Evolutionary conservation across 2,113 vertebrate species (phyloP).

Genomic region (Cyanistes caeruleus): DNA sequence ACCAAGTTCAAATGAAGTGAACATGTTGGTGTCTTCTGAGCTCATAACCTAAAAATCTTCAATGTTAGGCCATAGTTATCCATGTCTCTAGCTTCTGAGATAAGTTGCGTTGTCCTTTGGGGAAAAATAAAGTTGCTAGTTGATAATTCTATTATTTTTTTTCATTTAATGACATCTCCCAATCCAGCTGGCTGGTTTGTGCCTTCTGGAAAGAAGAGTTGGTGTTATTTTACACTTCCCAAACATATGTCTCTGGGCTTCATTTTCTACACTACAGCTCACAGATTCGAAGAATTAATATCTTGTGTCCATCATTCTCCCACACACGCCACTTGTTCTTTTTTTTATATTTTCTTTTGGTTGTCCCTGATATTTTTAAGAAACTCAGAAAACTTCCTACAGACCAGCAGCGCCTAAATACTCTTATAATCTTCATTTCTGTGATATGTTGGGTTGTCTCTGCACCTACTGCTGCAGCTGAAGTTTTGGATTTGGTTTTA

Average conservation of each 20-base stretch:
- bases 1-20: background rate
- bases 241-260: background rate
- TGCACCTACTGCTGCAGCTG: background rate
- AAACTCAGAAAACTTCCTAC: background rate
- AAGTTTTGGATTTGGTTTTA: background rate
- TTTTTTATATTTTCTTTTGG: too few species aligned
- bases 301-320: background rate
- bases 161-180: background rate
- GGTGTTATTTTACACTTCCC: background rate
- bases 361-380: background rate
- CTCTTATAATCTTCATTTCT: background rate
- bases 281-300: background rate
- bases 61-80: background rate
- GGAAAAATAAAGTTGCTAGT: background rate
- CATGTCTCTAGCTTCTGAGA: background rate
- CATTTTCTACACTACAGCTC: background rate
- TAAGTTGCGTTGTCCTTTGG: background rate
- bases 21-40: background rate
- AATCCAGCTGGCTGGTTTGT: background rate
- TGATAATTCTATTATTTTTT: background rate
- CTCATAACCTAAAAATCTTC: background rate
- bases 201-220: background rate
- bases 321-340: background rate
- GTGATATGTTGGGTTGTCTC: background rate
- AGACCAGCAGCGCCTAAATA: background rate